These are phyloP conservation scores for Stegodyphus dumicola DNA, from an alignment of 1,140 invertebrate species.

Conservation along the genomic window DNA sequence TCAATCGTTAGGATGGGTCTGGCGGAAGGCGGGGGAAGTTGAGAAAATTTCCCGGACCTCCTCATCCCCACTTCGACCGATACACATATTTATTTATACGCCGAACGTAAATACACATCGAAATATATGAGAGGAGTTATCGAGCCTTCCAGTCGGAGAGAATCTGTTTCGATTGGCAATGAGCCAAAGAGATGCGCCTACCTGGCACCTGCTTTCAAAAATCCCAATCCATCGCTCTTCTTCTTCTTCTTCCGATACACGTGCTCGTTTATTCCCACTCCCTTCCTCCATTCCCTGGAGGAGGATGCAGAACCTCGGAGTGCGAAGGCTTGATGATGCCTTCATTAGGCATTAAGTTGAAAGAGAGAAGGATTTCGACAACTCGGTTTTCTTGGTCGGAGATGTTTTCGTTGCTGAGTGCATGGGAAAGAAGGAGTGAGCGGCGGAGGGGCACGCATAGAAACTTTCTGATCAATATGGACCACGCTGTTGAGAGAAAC, in stretches of 20 bases:
- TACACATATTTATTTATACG: not conserved
- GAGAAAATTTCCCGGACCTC: not conserved
- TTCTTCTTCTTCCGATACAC: not conserved
- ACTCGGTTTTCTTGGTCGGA: not conserved
- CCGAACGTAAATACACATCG: not conserved
- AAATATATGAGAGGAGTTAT: not conserved
- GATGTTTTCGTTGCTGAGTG: not conserved
- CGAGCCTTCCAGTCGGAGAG: not conserved
- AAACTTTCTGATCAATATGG: too few relatives aligned
- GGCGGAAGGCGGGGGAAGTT: too few relatives aligned
- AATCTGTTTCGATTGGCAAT: slow-evolving; percentile 24
- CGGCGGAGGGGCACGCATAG: not conserved
- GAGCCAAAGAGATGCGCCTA: slow-evolving; percentile 29
- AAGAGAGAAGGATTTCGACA: slow-evolving; percentile 19
- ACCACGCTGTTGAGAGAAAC: too few relatives aligned
- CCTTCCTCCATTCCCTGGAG: not conserved
- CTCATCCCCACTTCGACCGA: too few relatives aligned
- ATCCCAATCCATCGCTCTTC: slow-evolving; percentile 30
- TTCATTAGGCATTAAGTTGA: slow-evolving; percentile 16
- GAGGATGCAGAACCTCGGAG: not conserved
- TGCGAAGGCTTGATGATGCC: slow-evolving; percentile 14
- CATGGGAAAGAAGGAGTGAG: not conserved
- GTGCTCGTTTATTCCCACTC: not conserved
- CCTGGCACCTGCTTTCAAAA: slow-evolving; percentile 47
- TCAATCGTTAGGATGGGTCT: too few relatives aligned